Percentiles rank a stretch among this genome's conserved stretches.
Conservation (phyloP, 2,797 vertebrate species). For the Telmatherina bonti region DNA sequence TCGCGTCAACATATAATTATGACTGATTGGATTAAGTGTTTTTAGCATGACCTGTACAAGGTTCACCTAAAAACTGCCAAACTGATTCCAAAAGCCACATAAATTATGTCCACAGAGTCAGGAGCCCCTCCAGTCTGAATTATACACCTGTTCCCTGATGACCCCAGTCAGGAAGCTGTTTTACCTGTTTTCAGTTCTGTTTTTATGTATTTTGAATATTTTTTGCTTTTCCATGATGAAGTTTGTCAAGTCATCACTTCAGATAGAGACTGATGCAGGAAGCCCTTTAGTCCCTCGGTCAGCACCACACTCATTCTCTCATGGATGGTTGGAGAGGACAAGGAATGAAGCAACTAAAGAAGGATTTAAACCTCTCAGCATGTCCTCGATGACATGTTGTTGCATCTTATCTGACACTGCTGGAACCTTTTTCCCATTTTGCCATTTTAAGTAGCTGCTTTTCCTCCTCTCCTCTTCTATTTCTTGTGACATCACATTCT, state of each 20-base stretch:
- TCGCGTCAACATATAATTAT: too few relatives aligned
- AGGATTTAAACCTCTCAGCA: too few relatives aligned
- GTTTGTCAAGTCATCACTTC: not conserved
- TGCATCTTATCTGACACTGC: too few relatives aligned
- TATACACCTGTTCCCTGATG: too few relatives aligned
- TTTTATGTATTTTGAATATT: not conserved
- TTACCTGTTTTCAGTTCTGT: not conserved
- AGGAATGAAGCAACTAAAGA: not conserved
- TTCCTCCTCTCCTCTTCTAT: conserved; percentile 39
- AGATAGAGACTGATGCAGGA: not conserved
- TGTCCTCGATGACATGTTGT: too few relatives aligned
- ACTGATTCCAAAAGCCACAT: too few relatives aligned
- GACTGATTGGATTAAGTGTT: too few relatives aligned
- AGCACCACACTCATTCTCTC: not conserved
- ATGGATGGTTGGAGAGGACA: not conserved
- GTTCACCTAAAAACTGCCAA: too few relatives aligned
- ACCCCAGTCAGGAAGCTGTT: too few relatives aligned
- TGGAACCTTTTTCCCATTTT: conserved; percentile 13
- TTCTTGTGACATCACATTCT: conserved; percentile 65
- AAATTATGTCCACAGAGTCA: too few relatives aligned
- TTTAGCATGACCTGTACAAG: too few relatives aligned
- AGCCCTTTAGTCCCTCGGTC: not conserved
- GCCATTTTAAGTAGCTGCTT: conserved; percentile 3
- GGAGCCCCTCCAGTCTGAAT: too few relatives aligned
- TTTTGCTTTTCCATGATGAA: not conserved